Conservation (phyloP, 2,113 vertebrate species). For the Apodemus speciosus region DNA sequence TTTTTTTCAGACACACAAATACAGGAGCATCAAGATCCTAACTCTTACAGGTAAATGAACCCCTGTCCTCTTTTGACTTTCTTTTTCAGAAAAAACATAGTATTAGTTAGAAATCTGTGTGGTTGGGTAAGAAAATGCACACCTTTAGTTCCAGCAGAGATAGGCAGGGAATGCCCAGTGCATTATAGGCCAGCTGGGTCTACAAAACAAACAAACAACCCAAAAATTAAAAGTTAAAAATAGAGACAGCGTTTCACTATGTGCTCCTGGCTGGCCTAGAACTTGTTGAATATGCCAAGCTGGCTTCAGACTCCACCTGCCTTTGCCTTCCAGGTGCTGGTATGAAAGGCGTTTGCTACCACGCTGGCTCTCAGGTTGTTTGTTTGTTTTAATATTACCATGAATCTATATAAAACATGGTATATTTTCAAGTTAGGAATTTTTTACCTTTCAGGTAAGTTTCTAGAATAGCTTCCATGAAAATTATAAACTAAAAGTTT, state of each 20-base stretch:
- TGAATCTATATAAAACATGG: conserved; percentile 40
- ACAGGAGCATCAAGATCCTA: conserved; percentile 95
- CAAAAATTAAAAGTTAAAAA: background rate
- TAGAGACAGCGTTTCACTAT: background rate
- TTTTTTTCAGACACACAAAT: conserved; percentile 96
- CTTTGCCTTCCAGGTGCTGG: background rate
- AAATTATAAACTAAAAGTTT: conserved; percentile 28
- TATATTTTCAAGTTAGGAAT: conserved; percentile 43
- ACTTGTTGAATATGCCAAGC: background rate
- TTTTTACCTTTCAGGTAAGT: conserved; percentile 39
- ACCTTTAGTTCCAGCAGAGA: background rate
- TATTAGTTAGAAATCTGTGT: background rate
- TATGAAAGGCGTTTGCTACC: background rate
- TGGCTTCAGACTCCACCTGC: background rate
- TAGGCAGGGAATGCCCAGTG: background rate
- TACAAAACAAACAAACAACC: background rate
- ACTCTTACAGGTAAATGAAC: conserved; percentile 94
- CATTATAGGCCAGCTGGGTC: background rate
- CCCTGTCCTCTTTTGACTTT: background rate
- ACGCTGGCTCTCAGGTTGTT: background rate
- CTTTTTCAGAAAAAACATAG: conserved; percentile 17
- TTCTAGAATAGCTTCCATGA: conserved; percentile 35
- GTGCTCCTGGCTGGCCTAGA: background rate
- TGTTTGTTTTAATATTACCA: background rate
- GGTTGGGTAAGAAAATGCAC: background rate